Conservation (phyloP, 2,113 vertebrate species). For the Chionomys nivalis region DNA sequence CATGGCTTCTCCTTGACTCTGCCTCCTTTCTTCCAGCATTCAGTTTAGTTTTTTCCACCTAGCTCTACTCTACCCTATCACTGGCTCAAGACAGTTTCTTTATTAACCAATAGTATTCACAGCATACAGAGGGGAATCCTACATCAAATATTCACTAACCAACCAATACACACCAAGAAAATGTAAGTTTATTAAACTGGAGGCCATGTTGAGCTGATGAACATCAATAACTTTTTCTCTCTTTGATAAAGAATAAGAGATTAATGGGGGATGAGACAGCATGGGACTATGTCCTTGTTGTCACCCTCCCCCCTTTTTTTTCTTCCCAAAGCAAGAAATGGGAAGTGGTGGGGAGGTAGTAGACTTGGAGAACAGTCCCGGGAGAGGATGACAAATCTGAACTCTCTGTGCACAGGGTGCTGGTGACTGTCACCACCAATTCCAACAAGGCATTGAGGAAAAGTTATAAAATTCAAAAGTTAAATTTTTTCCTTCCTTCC, state of each 20-base stretch:
- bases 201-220: not conserved
- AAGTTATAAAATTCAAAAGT: not conserved
- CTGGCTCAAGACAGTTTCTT: no score
- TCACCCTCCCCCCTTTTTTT: not conserved
- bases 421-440: not conserved
- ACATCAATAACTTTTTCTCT: not conserved
- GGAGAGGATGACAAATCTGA: not conserved
- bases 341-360: not conserved
- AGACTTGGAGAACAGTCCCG: not conserved
- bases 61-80: no score
- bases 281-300: not conserved
- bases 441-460: not conserved
- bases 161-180: not conserved
- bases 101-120: no score
- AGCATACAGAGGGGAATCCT: no score
- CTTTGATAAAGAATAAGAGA: not conserved
- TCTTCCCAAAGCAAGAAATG: not conserved
- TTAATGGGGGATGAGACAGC: not conserved
- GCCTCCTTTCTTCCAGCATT: no score
- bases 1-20: no score
- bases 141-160: no score
- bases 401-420: not conserved
- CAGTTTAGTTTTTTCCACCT: no score
- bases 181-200: conserved; percentile 12
- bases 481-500: rapidly evolving